Evolutionary conservation across 2,113 vertebrate species (phyloP), one percentile per base, ranked within the genome.

Genomic region (Lophius piscatorius): DNA sequence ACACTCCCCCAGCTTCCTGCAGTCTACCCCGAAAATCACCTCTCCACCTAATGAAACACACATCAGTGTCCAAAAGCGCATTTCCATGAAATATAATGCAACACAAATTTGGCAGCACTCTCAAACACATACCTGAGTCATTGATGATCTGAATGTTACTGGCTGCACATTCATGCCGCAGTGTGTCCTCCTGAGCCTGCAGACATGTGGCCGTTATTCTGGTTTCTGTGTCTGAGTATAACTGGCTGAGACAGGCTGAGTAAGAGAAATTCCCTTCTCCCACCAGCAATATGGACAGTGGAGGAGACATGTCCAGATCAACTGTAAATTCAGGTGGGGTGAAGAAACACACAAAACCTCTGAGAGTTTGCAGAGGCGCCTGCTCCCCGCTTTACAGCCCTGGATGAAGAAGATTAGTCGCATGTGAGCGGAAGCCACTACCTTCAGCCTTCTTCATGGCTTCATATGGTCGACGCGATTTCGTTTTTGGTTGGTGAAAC

Each of bases 211-310:
- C 94, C 0, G 90, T 92, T 0, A 98, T 6, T 4, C 29, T 55
- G 6, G 65, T 75, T 10, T 24, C 65, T 0, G 75, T 45, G 0
- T 50, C 70, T 1, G 49, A 74, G 16, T 22, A 45, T 0, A 41
- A 36, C 50, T 82, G 80, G 58, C 91, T 88, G 9, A 94, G 63
- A 2, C 87, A 73, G 0, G 91, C 92, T 0, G 96, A 91, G 69
- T 95, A 98, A 0, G 97, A 97, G 78, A 98, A 98, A 73, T 98
- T 98, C 17, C 97, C 96, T 57, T 98, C 97, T 28, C 96, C 97
- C 16, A 98, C 91, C 66, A 98, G 83, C 44, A 98, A 82, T 40
- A 94, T 29, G 9, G 77, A 66, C 64, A 57, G 50, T 18, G 57
- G 45, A 66, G 29, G 57, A 60, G 72, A 66, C 86, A 88, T 87